Percentiles rank a stretch among this genome's conserved stretches.
Evolutionary conservation across 2,888 invertebrate species (phyloP).

Genomic region (Mythimna ferrago): DNA sequence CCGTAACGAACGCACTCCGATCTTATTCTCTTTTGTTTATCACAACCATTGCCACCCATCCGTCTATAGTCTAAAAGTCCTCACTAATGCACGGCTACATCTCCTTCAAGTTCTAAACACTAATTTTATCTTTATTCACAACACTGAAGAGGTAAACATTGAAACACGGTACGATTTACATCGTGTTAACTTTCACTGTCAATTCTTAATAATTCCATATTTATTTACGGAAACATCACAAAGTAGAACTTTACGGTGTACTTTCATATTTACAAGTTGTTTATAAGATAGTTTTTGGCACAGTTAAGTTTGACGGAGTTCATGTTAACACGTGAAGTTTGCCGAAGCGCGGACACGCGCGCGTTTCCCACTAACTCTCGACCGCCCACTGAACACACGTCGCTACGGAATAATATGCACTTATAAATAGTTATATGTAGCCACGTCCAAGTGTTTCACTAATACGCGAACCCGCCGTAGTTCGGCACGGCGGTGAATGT

Average conservation of each 20-base stretch:
- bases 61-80: conserved; percentile 71
- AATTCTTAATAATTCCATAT: conserved; percentile 73
- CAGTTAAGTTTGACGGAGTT: conserved; percentile 79
- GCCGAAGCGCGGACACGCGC: conserved; percentile 72
- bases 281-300: conserved; percentile 83
- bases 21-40: conserved; percentile 73
- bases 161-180: conserved; percentile 81
- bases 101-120: conserved; percentile 66
- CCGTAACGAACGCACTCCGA: conserved; percentile 70
- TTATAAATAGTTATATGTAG: conserved; percentile 87
- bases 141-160: conserved; percentile 90
- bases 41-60: conserved; percentile 84
- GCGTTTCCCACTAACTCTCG: conserved; percentile 76
- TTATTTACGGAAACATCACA: conserved; percentile 78
- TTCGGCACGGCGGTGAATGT: conserved; percentile 82
- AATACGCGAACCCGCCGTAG: conserved; percentile 77
- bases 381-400: conserved; percentile 80
- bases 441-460: conserved; percentile 79
- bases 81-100: conserved; percentile 73
- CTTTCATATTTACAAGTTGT: conserved; percentile 73
- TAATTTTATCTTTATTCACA: conserved; percentile 86
- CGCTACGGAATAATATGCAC: conserved; percentile 80
- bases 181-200: conserved; percentile 77
- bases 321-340: conserved; percentile 77
- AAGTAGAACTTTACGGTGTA: conserved; percentile 64